Conservation (phyloP, 2,888 invertebrate species). For the Barypeithes pellucidus region DNA sequence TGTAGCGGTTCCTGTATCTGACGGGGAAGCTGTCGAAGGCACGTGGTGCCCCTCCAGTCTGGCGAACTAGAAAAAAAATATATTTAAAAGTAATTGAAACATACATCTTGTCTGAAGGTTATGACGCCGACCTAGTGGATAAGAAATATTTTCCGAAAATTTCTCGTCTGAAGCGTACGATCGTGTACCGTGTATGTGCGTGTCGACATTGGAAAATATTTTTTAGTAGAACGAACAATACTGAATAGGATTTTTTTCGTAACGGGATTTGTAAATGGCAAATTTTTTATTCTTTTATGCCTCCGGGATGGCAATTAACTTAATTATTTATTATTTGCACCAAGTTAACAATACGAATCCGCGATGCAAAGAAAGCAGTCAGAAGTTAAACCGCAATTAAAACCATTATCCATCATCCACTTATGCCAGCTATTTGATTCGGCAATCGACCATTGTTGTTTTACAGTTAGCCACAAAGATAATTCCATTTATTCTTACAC, state of each 20-base stretch:
- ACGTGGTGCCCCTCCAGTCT: slow-evolving; percentile 66
- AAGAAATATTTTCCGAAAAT: too few species aligned
- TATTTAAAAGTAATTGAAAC: too few species aligned
- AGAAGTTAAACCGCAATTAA: slow-evolving; percentile 13
- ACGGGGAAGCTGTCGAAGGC: slow-evolving; percentile 61
- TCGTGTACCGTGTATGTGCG: too few species aligned
- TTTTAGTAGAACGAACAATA: too few species aligned
- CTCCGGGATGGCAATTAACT: neutral
- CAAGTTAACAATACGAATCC: slow-evolving; percentile 7
- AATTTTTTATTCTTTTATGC: neutral
- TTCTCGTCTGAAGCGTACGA: too few species aligned
- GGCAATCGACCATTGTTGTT: slow-evolving; percentile 11
- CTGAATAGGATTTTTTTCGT: too few species aligned
- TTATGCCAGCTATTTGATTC: neutral
- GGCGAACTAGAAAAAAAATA: slow-evolving; percentile 58
- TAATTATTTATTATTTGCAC: slow-evolving; percentile 19
- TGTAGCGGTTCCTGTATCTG: slow-evolving; percentile 61
- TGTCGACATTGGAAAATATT: too few species aligned
- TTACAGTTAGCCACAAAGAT: slow-evolving; percentile 18
- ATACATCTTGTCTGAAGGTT: too few species aligned
- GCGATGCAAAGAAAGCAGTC: slow-evolving; percentile 23
- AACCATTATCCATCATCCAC: slow-evolving; percentile 13
- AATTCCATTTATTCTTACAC: slow-evolving; percentile 2
- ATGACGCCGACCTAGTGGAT: too few species aligned
- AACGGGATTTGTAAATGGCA: too few species aligned